These are phyloP conservation scores for Malachius bipustulatus DNA, from an alignment of 2,888 invertebrate genomes.

Conservation along the genomic window DNA sequence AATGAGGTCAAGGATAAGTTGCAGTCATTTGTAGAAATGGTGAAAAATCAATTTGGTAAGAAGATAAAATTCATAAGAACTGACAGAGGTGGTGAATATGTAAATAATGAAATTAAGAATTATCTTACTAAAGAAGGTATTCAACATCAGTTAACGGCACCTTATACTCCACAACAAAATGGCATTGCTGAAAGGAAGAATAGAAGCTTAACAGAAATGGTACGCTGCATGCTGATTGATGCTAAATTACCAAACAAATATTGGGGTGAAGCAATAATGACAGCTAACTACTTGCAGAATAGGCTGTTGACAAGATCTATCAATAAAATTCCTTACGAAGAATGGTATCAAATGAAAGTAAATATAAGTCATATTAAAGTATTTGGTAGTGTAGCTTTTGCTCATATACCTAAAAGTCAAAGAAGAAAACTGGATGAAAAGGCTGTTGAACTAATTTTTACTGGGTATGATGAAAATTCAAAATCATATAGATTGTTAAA, in stretches of 20 bases:
- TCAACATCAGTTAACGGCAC: neutral
- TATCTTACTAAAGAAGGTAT: constrained; percentile 20
- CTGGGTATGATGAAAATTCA: constrained; percentile 4
- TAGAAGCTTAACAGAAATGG: neutral
- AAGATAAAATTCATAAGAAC: constrained; percentile 1
- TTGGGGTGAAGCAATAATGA: constrained; percentile 5
- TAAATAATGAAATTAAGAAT: neutral
- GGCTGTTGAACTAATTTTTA: constrained; percentile 1
- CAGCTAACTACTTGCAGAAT: constrained; percentile 4
- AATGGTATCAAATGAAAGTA: neutral
- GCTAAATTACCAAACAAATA: constrained; percentile 1
- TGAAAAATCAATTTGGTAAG: neutral
- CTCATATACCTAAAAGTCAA: neutral
- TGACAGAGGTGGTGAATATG: constrained; percentile 7
- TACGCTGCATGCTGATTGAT: neutral
- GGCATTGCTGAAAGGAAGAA: neutral
- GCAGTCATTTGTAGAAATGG: neutral
- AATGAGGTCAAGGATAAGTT: constrained; percentile 4
- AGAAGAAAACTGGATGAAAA: constrained; percentile 5
- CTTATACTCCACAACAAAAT: neutral
- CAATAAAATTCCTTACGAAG: constrained; percentile 4
- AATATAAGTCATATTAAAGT: neutral
- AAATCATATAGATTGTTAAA: constrained; percentile 5
- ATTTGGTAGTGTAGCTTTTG: neutral
- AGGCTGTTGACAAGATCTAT: neutral